Percentiles rank a stretch among this genome's conserved stretches.
phyloP scores from a whole-genome alignment of 2,888 invertebrate genomes.

The Chrysopilus asiliformis region DNA sequence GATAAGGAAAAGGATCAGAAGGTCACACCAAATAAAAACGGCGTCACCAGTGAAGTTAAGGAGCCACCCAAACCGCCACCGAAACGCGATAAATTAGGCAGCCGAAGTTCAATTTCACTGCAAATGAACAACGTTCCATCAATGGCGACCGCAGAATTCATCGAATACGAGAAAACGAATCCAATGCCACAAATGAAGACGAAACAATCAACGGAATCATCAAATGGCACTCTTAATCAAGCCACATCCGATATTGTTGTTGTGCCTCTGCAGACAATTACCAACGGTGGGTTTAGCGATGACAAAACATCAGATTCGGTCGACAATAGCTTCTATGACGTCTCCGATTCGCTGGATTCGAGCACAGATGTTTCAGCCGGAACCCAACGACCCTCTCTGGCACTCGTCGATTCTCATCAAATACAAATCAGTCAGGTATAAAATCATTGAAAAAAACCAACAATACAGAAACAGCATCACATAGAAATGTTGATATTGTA shows the following conservation, averaged over 20 bases:
- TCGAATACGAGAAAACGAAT: conserved; percentile 6
- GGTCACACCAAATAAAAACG: conserved; percentile 15
- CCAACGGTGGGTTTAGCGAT: conserved; percentile 29
- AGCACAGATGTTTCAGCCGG: conserved; percentile 12
- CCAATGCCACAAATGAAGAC: conserved; percentile 10
- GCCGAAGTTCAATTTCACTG: conserved; percentile 12
- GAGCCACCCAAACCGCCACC: conserved; percentile 10
- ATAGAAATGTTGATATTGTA: too few species aligned
- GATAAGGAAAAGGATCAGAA: conserved; percentile 21
- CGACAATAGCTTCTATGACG: conserved; percentile 11
- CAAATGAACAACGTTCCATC: too few species aligned
- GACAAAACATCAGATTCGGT: conserved; percentile 17
- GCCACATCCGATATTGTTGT: conserved; percentile 21
- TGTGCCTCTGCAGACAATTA: conserved; percentile 28
- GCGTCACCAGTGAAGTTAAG: conserved; percentile 5
- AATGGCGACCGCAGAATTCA: conserved; percentile 7
- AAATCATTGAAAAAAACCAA: conserved; percentile 1
- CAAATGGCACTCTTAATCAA: conserved; percentile 2
- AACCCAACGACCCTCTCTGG: conserved; percentile 9
- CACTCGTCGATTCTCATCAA: conserved; percentile 7
- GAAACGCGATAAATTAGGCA: conserved; percentile 12
- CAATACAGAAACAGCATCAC: too few species aligned
- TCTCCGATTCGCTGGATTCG: conserved; percentile 15
- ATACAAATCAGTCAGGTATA: conserved; percentile 18
- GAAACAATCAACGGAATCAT: conserved; percentile 6